Evolutionary conservation across 2,113 vertebrate genomes (phyloP), one percentile per base, ranked within the genome.

Genomic region (Chlamydotis undulata): DNA sequence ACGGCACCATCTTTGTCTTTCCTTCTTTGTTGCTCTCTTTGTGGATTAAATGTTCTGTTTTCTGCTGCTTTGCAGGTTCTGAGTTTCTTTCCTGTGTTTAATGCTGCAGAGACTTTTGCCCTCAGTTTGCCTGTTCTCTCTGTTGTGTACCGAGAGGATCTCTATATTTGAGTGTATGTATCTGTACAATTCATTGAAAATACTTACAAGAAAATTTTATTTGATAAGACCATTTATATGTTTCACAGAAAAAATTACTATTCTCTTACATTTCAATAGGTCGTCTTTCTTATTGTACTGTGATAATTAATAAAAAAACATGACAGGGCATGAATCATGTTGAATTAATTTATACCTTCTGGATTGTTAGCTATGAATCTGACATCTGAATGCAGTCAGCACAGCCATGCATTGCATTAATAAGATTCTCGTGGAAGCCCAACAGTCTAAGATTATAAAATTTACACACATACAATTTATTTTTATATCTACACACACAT

Each of bases 261-360:
- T 75, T 63, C 37, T 88, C 24, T 16, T 23, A 61, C 41, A 45
- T 94, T 90, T 89, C 70, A 86, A 25, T 17, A 95, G 56, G 61
- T 45, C 85, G n/a, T 89, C 76, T 84, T 79, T 87, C 91, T 89
- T 59, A 76, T 52, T 87, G 21, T 83, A 26, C 39, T 83, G 56
- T 77, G 76, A 76, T 93, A 94, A 97, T 94, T 97, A 96, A 92
- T 71, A 16, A 83, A 94, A 41, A 89, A 47, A 92, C 43, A 93
- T n/a, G 86, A 71, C 41, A 89, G 26, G 60, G 29, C 69, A 71
- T 73, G 92, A 96, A 85, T 86, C 73, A 12, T 87, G 16, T 68
- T 81, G 47, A 91, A 87, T 87, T 97, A 92, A 96, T 97, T 94
- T 93, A 76, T 57, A 84, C 16, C 37, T 95, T 56, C 29, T 91